Evolutionary conservation across 2,888 invertebrate genomes (phyloP).

Genomic region (Drosophila neotestacea): DNA sequence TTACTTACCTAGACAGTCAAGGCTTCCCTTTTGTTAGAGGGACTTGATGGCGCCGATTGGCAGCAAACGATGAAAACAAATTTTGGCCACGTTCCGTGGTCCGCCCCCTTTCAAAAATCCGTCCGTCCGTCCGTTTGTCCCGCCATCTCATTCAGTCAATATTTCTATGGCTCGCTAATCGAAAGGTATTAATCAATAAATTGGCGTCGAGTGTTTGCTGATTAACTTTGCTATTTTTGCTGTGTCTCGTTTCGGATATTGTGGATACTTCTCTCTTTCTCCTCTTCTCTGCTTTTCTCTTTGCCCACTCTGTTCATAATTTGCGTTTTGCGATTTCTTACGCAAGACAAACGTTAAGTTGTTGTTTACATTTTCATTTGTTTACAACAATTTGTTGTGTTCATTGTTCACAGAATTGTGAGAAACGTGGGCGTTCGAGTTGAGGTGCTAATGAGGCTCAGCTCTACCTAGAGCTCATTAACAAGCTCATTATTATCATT

Average conservation of each 20-base stretch:
- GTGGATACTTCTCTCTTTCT: constrained; percentile 6
- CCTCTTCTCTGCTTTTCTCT: too few relatives aligned
- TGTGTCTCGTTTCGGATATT: constrained; percentile 9
- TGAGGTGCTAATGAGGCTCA: constrained; percentile 63
- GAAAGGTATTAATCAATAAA: constrained; percentile 78
- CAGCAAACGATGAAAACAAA: constrained; percentile 43
- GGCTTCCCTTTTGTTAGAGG: constrained; percentile 3
- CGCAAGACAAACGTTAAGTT: constrained; percentile 43
- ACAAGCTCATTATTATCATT: constrained; percentile 21
- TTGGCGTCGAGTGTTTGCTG: constrained; percentile 69
- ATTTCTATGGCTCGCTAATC: constrained; percentile 62
- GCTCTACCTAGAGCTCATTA: constrained; percentile 28
- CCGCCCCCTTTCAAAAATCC: neutral
- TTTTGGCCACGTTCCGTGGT: constrained; percentile 33
- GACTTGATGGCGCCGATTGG: constrained; percentile 47
- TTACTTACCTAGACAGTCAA: constrained; percentile 12
- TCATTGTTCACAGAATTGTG: constrained; percentile 35
- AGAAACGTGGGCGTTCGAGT: constrained; percentile 45
- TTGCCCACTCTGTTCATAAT: neutral
- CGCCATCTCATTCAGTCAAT: constrained; percentile 26
- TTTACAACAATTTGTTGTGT: constrained; percentile 51
- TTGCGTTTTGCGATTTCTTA: constrained; percentile 29
- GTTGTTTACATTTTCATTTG: constrained; percentile 58
- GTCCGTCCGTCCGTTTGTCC: neutral
- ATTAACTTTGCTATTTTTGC: constrained; percentile 71